Evolutionary conservation across 2,113 vertebrate genomes (phyloP), one percentile per base, ranked within the genome.

Genomic region (Myiozetetes cayanensis): DNA sequence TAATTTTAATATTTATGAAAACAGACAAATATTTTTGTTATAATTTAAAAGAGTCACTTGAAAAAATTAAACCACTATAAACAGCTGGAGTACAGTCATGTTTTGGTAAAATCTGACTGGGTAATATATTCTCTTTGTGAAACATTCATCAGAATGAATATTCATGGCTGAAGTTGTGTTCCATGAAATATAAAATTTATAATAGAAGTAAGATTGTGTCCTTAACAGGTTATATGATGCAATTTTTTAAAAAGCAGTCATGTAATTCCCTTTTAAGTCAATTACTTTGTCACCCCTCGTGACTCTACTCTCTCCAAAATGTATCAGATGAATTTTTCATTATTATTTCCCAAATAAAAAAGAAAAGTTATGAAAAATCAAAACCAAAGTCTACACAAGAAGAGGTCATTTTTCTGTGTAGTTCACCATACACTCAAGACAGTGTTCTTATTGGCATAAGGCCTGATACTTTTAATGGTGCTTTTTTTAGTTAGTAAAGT

Each of bases 51-150:
- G 24, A 70, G 10, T 47, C 3, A 17, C 9, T 63, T 50, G 10
- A 27, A 71, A 76, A 74, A 55, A 41, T 3, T 27, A 77, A 53
- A 39, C 31, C 46, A 33, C 90, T 96, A 43, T 59, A 78, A 47
- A n/a, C 30, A 41, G 4, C 19, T 87, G 58, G 85, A 89, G 7
- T 35, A 39, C 18, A 80, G 52, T 9, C 23, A 82, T 56, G 4
- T 49, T 91, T 85, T 80, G 82, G 39, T 93, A 76, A 96, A 96
- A 91, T 88, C 83, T 94, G 88, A 41, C 73, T 78, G 94, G 74
- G 89, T 91, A 43, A 77, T 72, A 75, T 87, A n/a, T 67, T 94
- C 19, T 75, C 65, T 79, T 65, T 71, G 58, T 78, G 72, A 95
- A 49, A 78, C 47, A 83, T 86, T 62, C 52, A 44, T 35, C 46